phyloP scores from a whole-genome alignment of 2,113 vertebrate species.

The Peromyscus leucopus region DNA sequence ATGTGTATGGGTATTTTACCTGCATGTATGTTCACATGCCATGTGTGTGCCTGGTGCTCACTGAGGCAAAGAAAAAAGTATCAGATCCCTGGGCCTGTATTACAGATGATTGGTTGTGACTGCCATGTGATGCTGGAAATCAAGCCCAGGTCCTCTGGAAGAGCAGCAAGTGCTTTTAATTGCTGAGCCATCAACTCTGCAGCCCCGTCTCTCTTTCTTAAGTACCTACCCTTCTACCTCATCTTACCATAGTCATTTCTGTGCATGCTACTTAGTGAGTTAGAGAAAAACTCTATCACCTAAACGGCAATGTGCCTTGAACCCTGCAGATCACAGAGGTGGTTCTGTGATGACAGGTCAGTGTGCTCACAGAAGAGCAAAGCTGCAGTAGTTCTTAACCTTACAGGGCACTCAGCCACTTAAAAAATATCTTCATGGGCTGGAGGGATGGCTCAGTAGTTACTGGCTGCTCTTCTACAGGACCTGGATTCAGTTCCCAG shows the following conservation, averaged over 20 bases:
- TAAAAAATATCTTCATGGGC: neutral
- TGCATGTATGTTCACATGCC: neutral
- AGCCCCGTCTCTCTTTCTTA: neutral
- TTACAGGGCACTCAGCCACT: neutral
- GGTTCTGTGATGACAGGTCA: constrained; percentile 21
- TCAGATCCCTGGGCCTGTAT: neutral
- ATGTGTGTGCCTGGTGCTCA: neutral
- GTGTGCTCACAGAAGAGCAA: neutral
- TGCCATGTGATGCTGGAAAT: neutral
- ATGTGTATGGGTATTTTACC: neutral
- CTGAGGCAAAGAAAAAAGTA: neutral
- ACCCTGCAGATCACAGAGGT: neutral
- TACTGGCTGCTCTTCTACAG: neutral
- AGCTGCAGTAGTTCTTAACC: neutral
- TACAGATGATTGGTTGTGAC: neutral
- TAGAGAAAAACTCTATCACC: constrained; percentile 41
- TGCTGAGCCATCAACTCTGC: neutral
- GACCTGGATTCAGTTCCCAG: neutral
- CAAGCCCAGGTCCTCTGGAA: neutral
- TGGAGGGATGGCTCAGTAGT: neutral
- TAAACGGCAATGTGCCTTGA: neutral
- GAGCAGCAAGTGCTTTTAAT: neutral
- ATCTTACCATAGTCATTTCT: neutral
- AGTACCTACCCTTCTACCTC: neutral
- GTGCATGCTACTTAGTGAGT: neutral